Evolutionary conservation across 2,797 vertebrate genomes (phyloP).

Genomic region (Enteromius radiatus): DNA sequence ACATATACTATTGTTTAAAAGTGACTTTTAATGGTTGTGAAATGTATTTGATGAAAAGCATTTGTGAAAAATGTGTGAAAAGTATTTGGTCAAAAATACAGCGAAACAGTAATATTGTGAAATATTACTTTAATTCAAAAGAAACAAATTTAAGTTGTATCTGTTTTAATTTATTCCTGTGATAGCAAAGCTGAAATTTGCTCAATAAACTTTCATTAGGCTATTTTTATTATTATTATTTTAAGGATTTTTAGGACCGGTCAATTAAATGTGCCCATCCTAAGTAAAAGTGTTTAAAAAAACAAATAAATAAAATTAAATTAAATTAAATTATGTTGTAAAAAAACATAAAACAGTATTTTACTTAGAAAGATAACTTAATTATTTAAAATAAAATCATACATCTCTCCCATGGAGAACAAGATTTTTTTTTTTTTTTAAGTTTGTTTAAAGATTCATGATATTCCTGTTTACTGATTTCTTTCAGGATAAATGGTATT

Average conservation of each 20-base stretch:
- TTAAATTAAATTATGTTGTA: too few species aligned
- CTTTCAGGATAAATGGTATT: conserved; percentile 46
- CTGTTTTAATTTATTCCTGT: not conserved
- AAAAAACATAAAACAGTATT: too few species aligned
- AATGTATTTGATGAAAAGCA: not conserved
- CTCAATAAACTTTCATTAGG: not conserved
- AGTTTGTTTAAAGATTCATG: conserved; percentile 13
- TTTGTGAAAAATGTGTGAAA: not conserved
- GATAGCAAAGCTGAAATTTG: not conserved
- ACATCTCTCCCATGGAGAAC: too few species aligned
- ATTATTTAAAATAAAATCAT: too few species aligned
- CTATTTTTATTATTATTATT: not conserved
- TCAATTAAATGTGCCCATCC: not conserved
- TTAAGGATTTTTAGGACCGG: not conserved
- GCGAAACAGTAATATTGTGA: not conserved
- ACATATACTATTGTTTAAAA: not conserved
- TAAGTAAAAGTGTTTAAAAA: not conserved
- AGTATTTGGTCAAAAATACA: not conserved
- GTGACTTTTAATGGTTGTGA: not conserved
- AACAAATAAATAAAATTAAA: too few species aligned
- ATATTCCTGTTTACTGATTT: conserved; percentile 2
- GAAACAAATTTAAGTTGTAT: not conserved
- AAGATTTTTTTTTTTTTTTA: not conserved
- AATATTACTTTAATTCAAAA: not conserved
- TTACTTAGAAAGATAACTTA: too few species aligned